Evolutionary conservation across 2,888 invertebrate species (phyloP), one percentile per base, ranked within the genome.

Genomic region (Pherbina coryleti): DNA sequence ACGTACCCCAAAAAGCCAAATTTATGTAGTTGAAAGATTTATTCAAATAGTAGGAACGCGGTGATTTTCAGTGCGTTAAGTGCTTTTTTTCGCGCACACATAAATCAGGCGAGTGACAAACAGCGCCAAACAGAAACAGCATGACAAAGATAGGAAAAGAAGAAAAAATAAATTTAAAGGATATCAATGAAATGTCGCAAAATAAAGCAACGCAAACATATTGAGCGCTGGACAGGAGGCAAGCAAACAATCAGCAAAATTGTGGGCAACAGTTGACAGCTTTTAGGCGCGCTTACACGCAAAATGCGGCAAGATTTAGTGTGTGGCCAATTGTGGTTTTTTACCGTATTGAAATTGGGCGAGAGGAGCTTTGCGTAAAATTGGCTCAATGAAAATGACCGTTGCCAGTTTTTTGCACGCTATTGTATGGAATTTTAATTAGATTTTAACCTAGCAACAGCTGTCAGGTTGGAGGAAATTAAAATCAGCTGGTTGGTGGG

Each of bases 11-110:
- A 44, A 44, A 37, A 66, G 84, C 82, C 85, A 87, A 86, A 87
- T 87, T 87, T 87, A 88, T 87, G 88, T 88, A 86, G 88, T 85
- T 85, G 84, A 85, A 87, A 86, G 87, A 87, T 87, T 87, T 88
- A 87, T 86, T 80, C 51, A 49, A 49, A 64, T 44, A n/a, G 11
- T 22, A 69, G 57, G 37, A 19, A 22, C 37, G 66, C 73, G 73
- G 31, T 53, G 51, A 34, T 34, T 66, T 53, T 8, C 67, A 67
- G 37, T 67, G 83, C 83, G 85, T 84, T 85, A 86, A 86, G 86
- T 85, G 85, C 86, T 85, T 85, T 85, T n/a, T 53, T 75, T 28
- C 66, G 66, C 66, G 67, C 85, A 85, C 85, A 86, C 84, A 85
- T 85, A 85, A 85, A 85, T 86, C 86, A 86, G 84, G 86, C 82